phyloP scores from a whole-genome alignment of 2,888 invertebrate genomes.

The Stomorhina lunata region DNA sequence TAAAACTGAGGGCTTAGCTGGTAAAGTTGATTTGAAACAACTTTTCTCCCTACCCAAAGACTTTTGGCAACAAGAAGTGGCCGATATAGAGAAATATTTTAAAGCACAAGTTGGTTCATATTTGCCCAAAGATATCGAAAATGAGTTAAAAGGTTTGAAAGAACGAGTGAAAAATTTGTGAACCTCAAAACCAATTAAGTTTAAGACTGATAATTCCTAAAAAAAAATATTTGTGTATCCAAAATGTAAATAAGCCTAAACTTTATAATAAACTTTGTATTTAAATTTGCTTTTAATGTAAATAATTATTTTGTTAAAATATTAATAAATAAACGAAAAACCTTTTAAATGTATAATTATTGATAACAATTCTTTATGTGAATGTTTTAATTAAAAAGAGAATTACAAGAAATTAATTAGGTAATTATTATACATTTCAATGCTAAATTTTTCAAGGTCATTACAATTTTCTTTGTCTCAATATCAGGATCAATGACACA shows the following conservation, averaged over 20 bases:
- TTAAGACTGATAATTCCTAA: constrained; percentile 26
- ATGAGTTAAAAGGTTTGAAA: constrained; percentile 85
- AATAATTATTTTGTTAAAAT: constrained; percentile 24
- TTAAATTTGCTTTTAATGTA: constrained; percentile 21
- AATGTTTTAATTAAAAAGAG: background rate
- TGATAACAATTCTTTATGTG: background rate
- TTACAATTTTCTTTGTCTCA: background rate
- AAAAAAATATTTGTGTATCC: background rate
- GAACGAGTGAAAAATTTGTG: constrained; percentile 82
- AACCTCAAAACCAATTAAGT: background rate
- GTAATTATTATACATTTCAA: constrained; percentile 17
- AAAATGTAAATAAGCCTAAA: constrained; percentile 25
- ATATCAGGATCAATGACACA: background rate
- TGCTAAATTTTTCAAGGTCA: background rate
- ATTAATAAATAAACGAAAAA: background rate
- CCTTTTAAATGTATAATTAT: too few relatives aligned
- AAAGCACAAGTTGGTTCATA: constrained; percentile 93
- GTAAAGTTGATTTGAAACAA: constrained; percentile 86
- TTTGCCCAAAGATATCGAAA: constrained; percentile 87
- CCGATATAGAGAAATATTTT: constrained; percentile 92
- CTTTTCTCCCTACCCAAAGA: constrained; percentile 92
- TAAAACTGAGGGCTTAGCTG: constrained; percentile 85
- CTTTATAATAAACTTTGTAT: background rate
- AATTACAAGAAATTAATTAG: background rate
- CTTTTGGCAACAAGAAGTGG: constrained; percentile 94